Evolutionary conservation across 2,113 vertebrate species (phyloP), one percentile per base, ranked within the genome.

Genomic region (Cebidichthys violaceus): DNA sequence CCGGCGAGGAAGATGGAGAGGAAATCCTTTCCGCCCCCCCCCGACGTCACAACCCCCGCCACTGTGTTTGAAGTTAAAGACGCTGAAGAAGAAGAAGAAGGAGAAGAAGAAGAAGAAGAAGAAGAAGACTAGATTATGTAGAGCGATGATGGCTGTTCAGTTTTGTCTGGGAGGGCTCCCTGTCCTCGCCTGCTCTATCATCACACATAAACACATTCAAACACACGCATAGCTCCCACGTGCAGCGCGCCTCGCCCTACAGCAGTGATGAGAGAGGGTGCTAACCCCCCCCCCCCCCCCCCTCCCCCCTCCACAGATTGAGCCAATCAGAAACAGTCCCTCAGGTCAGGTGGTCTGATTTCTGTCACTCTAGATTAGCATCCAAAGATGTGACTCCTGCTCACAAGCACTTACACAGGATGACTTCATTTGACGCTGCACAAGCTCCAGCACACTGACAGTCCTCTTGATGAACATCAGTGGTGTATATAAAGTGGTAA

Each of bases 81-180:
- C 3, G 24, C 72, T 43, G 54, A 75, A 74, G 76, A 89, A 52
- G 85, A 84, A 59, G 57, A 74, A 73, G 76, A n/a, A n/a, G n/a
- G n/a, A n/a, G n/a, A n/a, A n/a, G n/a, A n/a, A n/a, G 52, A 75
- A 73, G 76, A 89, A 52, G 54, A 75, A 74, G 76, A 89, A 52
- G 85, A 90, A 57, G 85, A 85, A 54, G 70, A 75, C 64, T 20
- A 81, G 59, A 86, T 84, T 70, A 70, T 76, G 75, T 71, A 81
- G 82, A 35, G 85, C 77, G 75, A 68, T 87, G 77, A 91, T 86
- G 85, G 83, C 87, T 83, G 70, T 75, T 90, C 68, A 50, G 65
- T 65, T 89, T 91, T 92, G 89, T 92, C 89, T 90, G 84, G 77
- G 86, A 89, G 91, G 90, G 82, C 72, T 82, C 55, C 71, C 75